Conservation (phyloP, 2,888 invertebrate genomes). For the Phymatocera aterrima region DNA sequence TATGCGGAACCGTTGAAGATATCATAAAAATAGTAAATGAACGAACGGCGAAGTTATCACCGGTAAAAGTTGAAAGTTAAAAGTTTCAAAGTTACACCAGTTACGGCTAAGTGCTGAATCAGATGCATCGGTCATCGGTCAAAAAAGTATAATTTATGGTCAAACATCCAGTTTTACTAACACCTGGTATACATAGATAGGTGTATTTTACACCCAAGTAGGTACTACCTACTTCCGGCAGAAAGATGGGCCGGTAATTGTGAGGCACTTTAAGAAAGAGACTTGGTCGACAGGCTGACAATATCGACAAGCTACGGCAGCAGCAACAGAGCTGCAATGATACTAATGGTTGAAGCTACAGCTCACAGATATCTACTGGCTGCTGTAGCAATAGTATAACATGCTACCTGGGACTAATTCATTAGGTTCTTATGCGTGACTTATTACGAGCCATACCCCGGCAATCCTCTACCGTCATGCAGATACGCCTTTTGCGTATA, state of each 20-base stretch:
- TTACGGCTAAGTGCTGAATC: slow-evolving; percentile 27
- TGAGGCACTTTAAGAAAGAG: slow-evolving; percentile 37
- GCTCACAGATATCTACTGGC: slow-evolving; percentile 14
- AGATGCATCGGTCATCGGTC: slow-evolving; percentile 18
- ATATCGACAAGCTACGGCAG: slow-evolving; percentile 27
- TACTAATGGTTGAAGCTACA: slow-evolving; percentile 30
- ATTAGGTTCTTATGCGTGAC: slow-evolving; percentile 58
- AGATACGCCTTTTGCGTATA: slow-evolving; percentile 21
- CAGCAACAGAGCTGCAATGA: background rate
- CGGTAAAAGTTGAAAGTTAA: too few species aligned
- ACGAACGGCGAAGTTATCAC: slow-evolving; percentile 9
- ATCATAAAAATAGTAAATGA: background rate
- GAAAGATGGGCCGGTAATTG: slow-evolving; percentile 35
- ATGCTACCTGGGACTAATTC: slow-evolving; percentile 54
- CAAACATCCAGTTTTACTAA: slow-evolving; percentile 26
- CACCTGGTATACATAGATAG: background rate
- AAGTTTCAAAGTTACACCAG: slow-evolving; percentile 27
- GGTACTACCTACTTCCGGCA: slow-evolving; percentile 19
- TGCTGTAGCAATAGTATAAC: slow-evolving; percentile 38
- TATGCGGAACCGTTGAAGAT: background rate
- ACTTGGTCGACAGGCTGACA: slow-evolving; percentile 11
- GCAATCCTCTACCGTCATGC: slow-evolving; percentile 44
- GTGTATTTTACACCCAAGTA: background rate
- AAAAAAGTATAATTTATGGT: slow-evolving; percentile 14
- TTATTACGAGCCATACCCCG: slow-evolving; percentile 53